Evolutionary conservation across 1,140 invertebrate species (phyloP).

Genomic region (Rhopalosiphum maidis): DNA sequence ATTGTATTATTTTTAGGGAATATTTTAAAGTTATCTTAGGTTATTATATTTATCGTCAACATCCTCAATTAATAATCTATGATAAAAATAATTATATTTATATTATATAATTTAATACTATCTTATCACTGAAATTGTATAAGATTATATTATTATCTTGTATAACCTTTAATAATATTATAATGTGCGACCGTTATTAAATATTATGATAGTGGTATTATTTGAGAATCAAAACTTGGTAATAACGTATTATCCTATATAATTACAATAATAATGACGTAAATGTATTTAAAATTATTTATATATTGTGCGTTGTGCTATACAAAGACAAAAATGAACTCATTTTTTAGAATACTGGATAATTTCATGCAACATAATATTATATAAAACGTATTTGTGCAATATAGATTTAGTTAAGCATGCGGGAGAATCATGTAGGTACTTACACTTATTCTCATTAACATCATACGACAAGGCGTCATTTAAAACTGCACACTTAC

Average conservation of each 20-base stretch:
- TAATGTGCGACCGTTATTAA: background rate
- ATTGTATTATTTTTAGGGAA: background rate
- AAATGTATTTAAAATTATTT: slow-evolving; percentile 10
- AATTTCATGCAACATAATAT: background rate
- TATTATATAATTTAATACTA: background rate
- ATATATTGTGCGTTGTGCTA: background rate
- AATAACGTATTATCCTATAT: background rate
- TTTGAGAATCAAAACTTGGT: background rate
- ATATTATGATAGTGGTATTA: background rate
- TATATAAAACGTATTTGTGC: background rate
- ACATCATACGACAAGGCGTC: background rate
- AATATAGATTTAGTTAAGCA: background rate
- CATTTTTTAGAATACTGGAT: slow-evolving; percentile 1
- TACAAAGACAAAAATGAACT: background rate
- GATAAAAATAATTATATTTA: background rate
- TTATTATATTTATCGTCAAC: background rate
- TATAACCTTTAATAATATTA: background rate
- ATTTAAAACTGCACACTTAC: no score
- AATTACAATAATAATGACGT: background rate
- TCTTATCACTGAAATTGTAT: background rate
- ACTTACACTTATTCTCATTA: background rate
- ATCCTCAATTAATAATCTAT: background rate
- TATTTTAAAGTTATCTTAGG: background rate
- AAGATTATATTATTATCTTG: background rate
- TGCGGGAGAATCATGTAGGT: background rate